Base-by-base conservation (phyloP, 2,113 vertebrate genomes). In the Psettodes erumei region DNA sequence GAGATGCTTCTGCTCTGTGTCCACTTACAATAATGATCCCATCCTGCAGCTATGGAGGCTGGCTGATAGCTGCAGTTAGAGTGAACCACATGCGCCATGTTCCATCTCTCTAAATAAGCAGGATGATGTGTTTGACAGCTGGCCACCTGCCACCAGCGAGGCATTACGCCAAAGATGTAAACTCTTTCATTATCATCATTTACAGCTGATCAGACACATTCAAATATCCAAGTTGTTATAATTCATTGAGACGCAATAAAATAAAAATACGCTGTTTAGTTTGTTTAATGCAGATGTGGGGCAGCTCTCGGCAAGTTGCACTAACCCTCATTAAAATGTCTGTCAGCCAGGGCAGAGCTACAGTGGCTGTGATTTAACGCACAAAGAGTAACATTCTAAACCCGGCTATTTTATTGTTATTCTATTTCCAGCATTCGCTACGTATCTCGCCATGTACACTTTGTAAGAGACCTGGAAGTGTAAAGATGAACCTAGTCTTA, bases 81-180 rank as follows among this genome's bases (percentile, higher is more conserved):
- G 27, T 55, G 67, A 85, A 53, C 38, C 27, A 53, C 61, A 72
- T 50, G 68, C 4, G 51, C 61, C 48, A 70, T 60, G 27, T 70
- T 82, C 76, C 60, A 79, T 82, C 40, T 67, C 67, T 32, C 25
- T 63, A 69, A 82, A 88, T 64, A 81, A 82, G n/a, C 65, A 43
- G 53, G 38, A 27, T 6, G 47, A 71, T 58, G 28, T 38, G 75
- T 73, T 48, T 82, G 75, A 89, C 77, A 79, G 50, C 50, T 73
- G 77, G 54, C 64, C 28, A 67, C 27, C 37, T 47, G 65, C 66
- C 69, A 75, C 9, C 55, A 27, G 65, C 43, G 6, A 48, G 40
- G 64, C 75, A 59, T 65, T 37, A 9, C 23, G 70, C 76, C 82
- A 72, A n/a, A 33, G 6, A 81, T 69, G 55, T 80, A 69, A 80